Evolutionary conservation across 2,113 vertebrate species (phyloP).

Genomic region (Anolis carolinensis): DNA sequence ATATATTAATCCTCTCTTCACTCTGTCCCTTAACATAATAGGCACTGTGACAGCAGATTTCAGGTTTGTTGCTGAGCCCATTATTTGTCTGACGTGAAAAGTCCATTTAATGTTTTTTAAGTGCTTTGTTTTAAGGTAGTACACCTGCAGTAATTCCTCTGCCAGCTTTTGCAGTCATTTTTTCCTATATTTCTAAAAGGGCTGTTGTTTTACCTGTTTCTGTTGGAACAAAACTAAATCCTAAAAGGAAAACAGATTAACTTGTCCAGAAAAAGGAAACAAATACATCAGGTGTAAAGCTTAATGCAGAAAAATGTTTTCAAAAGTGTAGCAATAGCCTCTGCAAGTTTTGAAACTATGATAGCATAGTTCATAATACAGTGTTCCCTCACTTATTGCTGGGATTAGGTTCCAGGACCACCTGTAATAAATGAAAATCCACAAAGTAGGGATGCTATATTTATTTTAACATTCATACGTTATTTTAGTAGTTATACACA

Average conservation of each 20-base stretch:
- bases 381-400: too few relatives aligned
- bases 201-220: constrained; percentile 16
- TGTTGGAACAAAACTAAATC: background rate
- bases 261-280: background rate
- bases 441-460: too few relatives aligned
- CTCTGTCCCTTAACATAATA: background rate
- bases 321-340: background rate
- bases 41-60: background rate
- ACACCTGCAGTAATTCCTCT: background rate
- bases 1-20: background rate
- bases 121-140: background rate
- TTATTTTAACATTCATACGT: too few relatives aligned
- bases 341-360: background rate
- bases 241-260: constrained; percentile 15
- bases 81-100: background rate
- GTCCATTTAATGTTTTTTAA: background rate
- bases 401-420: too few relatives aligned
- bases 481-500: too few relatives aligned
- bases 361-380: background rate
- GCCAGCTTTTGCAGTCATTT: background rate
- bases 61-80: background rate
- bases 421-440: too few relatives aligned
- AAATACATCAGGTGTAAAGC: background rate
- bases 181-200: constrained; percentile 20
- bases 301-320: fast-evolving